A percentile compares a stretch with the other conserved stretches of the same genome.
phyloP scores from a whole-genome alignment of 2,797 vertebrate species.

The Nothura maculosa region DNA sequence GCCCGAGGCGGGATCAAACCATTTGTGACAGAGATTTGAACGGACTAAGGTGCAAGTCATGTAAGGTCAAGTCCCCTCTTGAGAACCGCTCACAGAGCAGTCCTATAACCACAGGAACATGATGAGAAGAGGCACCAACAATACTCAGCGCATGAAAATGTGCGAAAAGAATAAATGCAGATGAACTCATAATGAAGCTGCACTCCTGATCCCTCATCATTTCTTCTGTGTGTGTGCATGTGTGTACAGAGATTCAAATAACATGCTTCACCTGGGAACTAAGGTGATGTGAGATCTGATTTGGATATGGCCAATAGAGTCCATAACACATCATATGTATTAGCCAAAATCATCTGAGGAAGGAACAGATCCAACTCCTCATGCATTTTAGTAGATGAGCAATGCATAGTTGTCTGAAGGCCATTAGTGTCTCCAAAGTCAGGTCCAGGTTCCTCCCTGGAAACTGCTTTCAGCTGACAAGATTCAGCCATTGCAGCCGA shows the following conservation, averaged over 20 bases:
- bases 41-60: conserved; percentile 67
- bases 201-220: neutral
- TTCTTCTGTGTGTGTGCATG: too few relatives aligned
- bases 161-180: conserved; percentile 8
- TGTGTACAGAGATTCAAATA: neutral
- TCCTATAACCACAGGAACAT: neutral
- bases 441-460: neutral
- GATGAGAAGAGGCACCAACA: conserved; percentile 3
- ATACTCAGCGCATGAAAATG: conserved; percentile 46
- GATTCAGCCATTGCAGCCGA: neutral
- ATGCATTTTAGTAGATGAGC: neutral
- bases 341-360: neutral
- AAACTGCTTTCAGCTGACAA: conserved; percentile 1
- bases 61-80: conserved; percentile 64
- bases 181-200: neutral
- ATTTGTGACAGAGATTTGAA: conserved; percentile 69
- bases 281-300: neutral
- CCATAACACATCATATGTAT: neutral
- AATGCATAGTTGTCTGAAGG: neutral
- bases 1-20: conserved; percentile 65
- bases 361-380: neutral
- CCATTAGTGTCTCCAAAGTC: neutral
- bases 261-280: neutral
- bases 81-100: conserved; percentile 48
- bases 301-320: neutral